These are phyloP conservation scores for Stegophylla sp. DNA, from an alignment of 2,888 invertebrate species.

Conservation along the genomic window DNA sequence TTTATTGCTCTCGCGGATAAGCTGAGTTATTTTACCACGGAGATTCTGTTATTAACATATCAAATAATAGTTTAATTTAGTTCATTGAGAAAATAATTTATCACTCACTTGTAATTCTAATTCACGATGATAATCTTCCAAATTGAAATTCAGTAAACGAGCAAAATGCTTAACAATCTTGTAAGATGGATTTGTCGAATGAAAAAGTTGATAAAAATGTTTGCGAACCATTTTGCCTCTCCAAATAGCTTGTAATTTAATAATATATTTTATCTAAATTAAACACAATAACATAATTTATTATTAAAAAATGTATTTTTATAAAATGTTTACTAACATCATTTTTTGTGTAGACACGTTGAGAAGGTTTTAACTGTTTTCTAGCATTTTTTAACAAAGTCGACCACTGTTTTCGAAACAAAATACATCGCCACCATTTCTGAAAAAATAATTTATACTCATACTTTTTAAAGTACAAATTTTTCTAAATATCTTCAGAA, in stretches of 20 bases:
- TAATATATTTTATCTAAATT: conserved; percentile 64
- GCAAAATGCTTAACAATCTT: conserved; percentile 73
- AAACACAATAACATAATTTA: no score
- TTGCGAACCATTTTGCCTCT: conserved; percentile 70
- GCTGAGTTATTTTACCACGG: conserved; percentile 76
- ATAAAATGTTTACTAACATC: conserved; percentile 44
- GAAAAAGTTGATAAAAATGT: conserved; percentile 71
- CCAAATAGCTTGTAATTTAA: conserved; percentile 75
- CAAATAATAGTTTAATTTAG: not conserved
- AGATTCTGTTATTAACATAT: conserved; percentile 64
- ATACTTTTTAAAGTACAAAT: no score
- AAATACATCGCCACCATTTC: conserved; percentile 57
- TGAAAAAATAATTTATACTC: conserved; percentile 7
- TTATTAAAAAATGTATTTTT: no score
- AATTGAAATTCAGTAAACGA: conserved; percentile 74
- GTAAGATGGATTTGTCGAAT: conserved; percentile 70
- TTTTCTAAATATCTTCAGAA: no score
- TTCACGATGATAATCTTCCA: conserved; percentile 77
- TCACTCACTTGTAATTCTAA: conserved; percentile 68
- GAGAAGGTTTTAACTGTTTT: conserved; percentile 48
- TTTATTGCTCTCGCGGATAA: conserved; percentile 76
- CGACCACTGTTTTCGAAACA: conserved; percentile 44
- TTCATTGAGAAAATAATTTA: no score
- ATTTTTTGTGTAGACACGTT: conserved; percentile 41
- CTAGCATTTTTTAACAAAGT: conserved; percentile 25